Base-by-base conservation (phyloP, 2,888 invertebrate species). In the Xestia ashworthii region DNA sequence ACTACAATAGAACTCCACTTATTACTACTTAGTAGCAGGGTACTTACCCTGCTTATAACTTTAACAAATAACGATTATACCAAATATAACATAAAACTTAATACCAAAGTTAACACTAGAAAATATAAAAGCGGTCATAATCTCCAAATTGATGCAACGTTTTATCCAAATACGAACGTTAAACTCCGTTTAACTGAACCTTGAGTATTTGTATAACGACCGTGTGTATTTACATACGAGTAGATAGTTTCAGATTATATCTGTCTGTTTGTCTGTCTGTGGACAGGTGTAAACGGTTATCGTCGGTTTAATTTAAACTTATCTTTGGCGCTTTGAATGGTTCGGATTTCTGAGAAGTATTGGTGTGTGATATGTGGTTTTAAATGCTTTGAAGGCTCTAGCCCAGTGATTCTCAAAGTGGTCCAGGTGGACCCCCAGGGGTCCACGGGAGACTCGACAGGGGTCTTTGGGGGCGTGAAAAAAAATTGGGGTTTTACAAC, bases 261-360 rank as follows among this genome's bases (percentile, higher is more conserved):
- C 82, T 76, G 76, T 83, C 76, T 81, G 79, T 79, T 73, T 74
- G 82, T 79, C 72, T 65, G 83, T 67, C 58, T 25, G 53, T 69
- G 71, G 87, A 86, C 91, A 91, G 90, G 91, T 91, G 92, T 92
- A 83, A 90, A 89, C 78, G 80, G 89, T 92, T 91, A 91, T 86
- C 78, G 86, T 72, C 76, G 75, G 80, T 86, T 88, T 84, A 81
- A 85, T 81, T 89, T 90, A 87, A 87, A 87, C 85, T 88, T 89
- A 89, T 83, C 88, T 70, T 66, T 70, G 38, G 11, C n/a, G 62
- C 46, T 86, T 71, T 55, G 38, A 65, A 84, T 77, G 38, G 72
- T 55, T 72, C 60, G 69, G 60, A 32, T 70, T 70, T 65, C 65
- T 16, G 19, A 38, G 44, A 16, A 53, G 9, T 62, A 25, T 60